These are phyloP conservation scores for Hassar affinis DNA, from an alignment of 2,113 vertebrate genomes.

Conservation along the genomic window DNA sequence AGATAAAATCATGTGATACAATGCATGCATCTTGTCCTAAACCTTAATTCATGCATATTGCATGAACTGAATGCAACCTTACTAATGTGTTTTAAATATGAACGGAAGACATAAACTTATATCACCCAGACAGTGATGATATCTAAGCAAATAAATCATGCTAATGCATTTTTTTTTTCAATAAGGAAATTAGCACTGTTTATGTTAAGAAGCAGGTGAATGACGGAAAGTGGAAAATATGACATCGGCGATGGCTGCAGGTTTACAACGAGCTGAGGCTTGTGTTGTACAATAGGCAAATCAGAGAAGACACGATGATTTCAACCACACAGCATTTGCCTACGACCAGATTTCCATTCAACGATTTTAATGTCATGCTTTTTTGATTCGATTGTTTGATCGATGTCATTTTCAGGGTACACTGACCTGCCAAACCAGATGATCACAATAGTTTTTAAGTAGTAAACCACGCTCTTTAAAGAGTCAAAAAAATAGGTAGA, in stretches of 20 bases:
- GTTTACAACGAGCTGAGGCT: constrained; percentile 23
- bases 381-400: constrained; percentile 38
- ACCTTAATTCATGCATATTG: too few relatives aligned
- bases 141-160: not conserved
- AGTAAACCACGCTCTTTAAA: not conserved
- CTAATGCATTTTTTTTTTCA: not conserved
- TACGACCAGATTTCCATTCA: constrained; percentile 57
- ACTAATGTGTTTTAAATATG: too few relatives aligned
- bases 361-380: constrained; percentile 46
- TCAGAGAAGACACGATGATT: constrained; percentile 36
- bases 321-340: constrained; percentile 61
- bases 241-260: constrained; percentile 1
- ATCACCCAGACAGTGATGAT: not conserved
- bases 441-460: not conserved
- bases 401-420: not conserved
- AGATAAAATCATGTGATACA: not conserved
- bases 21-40: too few relatives aligned
- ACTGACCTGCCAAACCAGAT: constrained; percentile 20
- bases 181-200: not conserved
- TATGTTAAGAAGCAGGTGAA: not conserved
- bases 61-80: not conserved
- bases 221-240: constrained; percentile 13
- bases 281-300: constrained; percentile 62
- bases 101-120: not conserved
- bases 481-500: not conserved